Conservation (phyloP, 2,797 vertebrate species). For the Coluber constrictor region DNA sequence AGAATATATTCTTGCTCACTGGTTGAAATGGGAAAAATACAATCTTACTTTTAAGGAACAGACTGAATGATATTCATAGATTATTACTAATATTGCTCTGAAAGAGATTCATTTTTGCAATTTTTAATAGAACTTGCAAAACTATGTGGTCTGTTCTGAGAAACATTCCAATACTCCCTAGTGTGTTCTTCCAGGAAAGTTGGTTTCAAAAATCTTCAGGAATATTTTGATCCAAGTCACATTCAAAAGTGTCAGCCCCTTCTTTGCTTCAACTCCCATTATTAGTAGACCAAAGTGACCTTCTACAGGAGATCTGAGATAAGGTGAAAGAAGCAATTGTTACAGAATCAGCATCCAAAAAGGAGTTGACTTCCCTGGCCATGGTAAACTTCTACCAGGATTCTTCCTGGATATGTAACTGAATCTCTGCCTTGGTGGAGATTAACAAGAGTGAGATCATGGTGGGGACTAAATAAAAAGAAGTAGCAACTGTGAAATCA, state of each 20-base stretch:
- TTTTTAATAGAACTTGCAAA: not conserved
- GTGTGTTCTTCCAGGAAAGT: not conserved
- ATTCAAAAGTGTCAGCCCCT: not conserved
- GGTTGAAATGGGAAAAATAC: not conserved
- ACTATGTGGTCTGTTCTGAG: not conserved
- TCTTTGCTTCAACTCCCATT: not conserved
- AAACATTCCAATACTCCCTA: not conserved
- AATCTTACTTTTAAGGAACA: not conserved
- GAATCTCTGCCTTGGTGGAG: not conserved
- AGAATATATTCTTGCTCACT: not conserved
- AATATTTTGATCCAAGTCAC: not conserved
- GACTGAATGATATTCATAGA: not conserved
- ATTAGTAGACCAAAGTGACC: not conserved
- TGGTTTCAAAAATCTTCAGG: not conserved
- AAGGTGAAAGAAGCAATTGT: not conserved
- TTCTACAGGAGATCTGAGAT: not conserved
- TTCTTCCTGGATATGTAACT: not conserved
- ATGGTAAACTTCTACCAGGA: not conserved
- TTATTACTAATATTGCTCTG: no score
- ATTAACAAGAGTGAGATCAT: not conserved
- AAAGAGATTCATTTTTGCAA: not conserved
- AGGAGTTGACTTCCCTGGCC: not conserved
- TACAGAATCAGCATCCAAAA: not conserved
- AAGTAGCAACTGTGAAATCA: not conserved
- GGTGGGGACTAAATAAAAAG: not conserved